Evolutionary conservation across 2,113 vertebrate species (phyloP).

Genomic region (Holacanthus passer): DNA sequence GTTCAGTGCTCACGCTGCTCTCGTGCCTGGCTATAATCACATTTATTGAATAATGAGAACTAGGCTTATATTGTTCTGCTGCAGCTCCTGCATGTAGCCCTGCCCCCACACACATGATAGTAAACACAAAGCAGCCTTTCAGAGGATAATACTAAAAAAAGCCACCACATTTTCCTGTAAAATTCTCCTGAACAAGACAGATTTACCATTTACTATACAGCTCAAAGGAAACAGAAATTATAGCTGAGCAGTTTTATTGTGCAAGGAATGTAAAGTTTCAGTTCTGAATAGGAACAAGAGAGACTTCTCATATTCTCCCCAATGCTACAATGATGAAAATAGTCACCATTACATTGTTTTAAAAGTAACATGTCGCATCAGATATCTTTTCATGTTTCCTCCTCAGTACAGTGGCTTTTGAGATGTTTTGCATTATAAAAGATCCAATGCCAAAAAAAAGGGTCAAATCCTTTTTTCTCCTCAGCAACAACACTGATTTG

Average conservation of each 20-base stretch:
- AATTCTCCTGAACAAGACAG: slow-evolving; percentile 17
- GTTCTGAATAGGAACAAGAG: background rate
- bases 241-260: background rate
- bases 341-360: background rate
- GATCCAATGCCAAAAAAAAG: slow-evolving; percentile 37
- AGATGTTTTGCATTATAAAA: slow-evolving; percentile 51
- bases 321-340: background rate
- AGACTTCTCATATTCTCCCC: background rate
- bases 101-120: slow-evolving; percentile 54
- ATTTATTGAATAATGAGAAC: slow-evolving; percentile 70
- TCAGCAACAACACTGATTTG: slow-evolving; percentile 76
- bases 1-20: slow-evolving; percentile 46
- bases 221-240: slow-evolving; percentile 16
- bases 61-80: slow-evolving; percentile 59
- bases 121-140: slow-evolving; percentile 65
- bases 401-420: slow-evolving; percentile 1
- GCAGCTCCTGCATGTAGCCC: slow-evolving; percentile 36
- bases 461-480: slow-evolving; percentile 67
- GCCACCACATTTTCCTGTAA: slow-evolving; percentile 25
- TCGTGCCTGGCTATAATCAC: slow-evolving; percentile 70
- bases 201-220: slow-evolving; percentile 3
- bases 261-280: slow-evolving; percentile 11
- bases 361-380: background rate
- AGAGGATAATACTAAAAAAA: slow-evolving; percentile 49
- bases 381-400: slow-evolving; percentile 12